Conservation (phyloP, 2,113 vertebrate species). For the Cervus canadensis region DNA sequence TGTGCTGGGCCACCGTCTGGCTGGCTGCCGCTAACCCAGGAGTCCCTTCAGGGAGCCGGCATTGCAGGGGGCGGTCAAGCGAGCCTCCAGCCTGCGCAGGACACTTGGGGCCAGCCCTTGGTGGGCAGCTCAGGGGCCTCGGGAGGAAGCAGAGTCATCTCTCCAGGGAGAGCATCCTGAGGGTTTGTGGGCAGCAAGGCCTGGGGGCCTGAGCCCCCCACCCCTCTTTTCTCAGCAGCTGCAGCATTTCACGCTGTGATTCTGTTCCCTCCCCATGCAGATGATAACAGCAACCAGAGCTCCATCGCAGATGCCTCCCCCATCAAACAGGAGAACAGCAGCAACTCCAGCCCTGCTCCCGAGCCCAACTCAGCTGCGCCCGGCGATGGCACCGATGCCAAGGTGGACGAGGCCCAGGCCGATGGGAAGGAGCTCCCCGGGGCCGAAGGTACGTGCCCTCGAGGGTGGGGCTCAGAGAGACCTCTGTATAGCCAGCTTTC, state of each 20-base stretch:
- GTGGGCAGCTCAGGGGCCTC: background rate
- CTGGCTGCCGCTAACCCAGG: background rate
- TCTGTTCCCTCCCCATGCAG: slow-evolving; percentile 69
- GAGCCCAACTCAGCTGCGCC: slow-evolving; percentile 84
- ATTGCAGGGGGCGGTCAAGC: background rate
- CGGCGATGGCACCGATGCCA: slow-evolving; percentile 83
- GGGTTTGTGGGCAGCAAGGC: background rate
- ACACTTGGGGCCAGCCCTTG: accelerated
- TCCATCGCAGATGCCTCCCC: slow-evolving; percentile 97
- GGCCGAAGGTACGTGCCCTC: slow-evolving; percentile 80
- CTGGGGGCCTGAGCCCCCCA: accelerated
- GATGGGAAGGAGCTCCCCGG: slow-evolving; percentile 86
- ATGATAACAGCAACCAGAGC: slow-evolving; percentile 99
- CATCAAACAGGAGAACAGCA: slow-evolving; percentile 96
- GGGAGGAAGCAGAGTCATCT: background rate
- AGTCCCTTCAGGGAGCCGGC: background rate
- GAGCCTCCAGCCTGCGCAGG: background rate
- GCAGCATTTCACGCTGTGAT: background rate
- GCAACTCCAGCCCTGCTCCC: slow-evolving; percentile 92
- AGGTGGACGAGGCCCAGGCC: slow-evolving; percentile 85
- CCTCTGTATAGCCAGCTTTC: no score
- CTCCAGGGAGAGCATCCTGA: background rate
- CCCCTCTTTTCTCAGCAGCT: no score
- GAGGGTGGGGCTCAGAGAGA: accelerated
- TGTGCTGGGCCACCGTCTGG: background rate